Conservation (phyloP, 1,140 invertebrate species). For the Elymnias hypermnestra region DNA sequence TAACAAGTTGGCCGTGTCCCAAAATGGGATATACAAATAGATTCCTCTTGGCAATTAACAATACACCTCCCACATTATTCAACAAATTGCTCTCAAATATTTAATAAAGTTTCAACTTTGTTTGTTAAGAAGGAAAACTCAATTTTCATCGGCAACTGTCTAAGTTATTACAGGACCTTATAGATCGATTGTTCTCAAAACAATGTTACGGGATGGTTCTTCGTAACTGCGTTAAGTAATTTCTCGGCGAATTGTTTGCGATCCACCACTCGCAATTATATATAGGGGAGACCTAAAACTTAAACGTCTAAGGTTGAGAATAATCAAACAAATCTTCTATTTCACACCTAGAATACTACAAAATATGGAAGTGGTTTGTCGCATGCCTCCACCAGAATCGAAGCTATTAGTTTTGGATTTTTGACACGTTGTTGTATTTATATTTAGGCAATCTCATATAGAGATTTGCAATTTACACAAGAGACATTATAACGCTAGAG, state of each 20-base stretch:
- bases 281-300: no score
- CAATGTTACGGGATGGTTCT: constrained; percentile 16
- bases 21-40: constrained; percentile 23
- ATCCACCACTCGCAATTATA: constrained; percentile 2
- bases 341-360: no score
- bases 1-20: constrained; percentile 22
- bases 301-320: no score
- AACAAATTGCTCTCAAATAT: constrained; percentile 10
- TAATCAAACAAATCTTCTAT: no score
- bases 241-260: constrained; percentile 9
- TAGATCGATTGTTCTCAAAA: constrained; percentile 9
- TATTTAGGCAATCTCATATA: no score
- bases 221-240: constrained; percentile 19
- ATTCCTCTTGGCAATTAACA: constrained; percentile 24
- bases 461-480: no score
- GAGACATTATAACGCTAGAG: no score
- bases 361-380: no score
- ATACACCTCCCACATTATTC: constrained; percentile 15
- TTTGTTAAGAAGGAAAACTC: constrained; percentile 7
- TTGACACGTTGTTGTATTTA: no score
- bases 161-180: constrained; percentile 5
- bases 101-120: constrained; percentile 9
- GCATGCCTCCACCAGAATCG: no score
- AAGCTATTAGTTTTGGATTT: no score
- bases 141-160: constrained; percentile 6